Evolutionary conservation across 2,797 vertebrate genomes (phyloP).

Genomic region (Propithecus deckenii): DNA sequence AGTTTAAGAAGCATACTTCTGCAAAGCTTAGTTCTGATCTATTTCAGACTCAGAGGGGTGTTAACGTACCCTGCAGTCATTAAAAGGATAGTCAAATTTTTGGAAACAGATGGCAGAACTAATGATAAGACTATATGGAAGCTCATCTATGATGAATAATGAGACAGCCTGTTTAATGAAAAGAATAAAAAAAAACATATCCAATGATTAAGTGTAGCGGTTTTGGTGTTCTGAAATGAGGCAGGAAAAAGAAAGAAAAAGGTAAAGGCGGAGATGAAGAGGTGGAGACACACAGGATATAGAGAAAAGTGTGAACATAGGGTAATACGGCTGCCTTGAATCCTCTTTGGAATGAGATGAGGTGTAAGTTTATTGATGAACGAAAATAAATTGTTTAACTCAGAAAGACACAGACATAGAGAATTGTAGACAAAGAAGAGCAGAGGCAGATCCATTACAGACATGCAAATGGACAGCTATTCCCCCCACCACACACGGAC

Average conservation of each 20-base stretch:
- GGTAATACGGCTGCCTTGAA: neutral
- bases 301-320: neutral
- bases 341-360: neutral
- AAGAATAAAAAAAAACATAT: neutral
- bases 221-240: neutral
- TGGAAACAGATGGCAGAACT: constrained; percentile 39
- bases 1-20: constrained; percentile 25
- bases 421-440: neutral
- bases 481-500: neutral
- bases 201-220: neutral
- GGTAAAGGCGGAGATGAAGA: neutral
- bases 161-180: constrained; percentile 15
- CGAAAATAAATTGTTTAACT: neutral
- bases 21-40: neutral
- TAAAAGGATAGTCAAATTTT: constrained; percentile 15
- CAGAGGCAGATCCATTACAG: neutral
- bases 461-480: neutral
- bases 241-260: neutral
- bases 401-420: neutral
- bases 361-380: neutral
- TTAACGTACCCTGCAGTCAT: neutral
- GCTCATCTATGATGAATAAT: constrained; percentile 23
- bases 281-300: too few species aligned
- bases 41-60: neutral
- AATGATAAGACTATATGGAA: neutral